Base-by-base conservation (phyloP, 2,888 invertebrate genomes). In the Diaprepes abbreviatus region DNA sequence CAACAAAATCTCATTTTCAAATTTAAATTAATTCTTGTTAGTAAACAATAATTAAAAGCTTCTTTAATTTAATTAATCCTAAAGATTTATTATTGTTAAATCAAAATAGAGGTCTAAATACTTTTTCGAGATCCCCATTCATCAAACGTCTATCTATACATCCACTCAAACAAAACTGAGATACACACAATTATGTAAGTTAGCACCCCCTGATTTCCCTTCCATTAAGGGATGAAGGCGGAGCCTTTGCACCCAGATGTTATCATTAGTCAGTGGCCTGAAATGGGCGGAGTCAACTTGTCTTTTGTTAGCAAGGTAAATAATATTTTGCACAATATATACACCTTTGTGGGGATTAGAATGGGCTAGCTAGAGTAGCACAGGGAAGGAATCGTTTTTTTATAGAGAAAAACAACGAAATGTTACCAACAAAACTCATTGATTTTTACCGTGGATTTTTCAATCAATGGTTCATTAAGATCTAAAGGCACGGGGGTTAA, bases 241-340 rank as follows among this genome's bases (percentile, higher is more conserved):
- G 79, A 73, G 78, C 78, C 58, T 68, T 73, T 67, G 73, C 75
- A 74, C 73, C 76, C 78, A 76, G 74, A 74, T 82, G 82, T 84
- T 83, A 80, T 81, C 80, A 83, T 83, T 84, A 84, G 83, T 79
- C 83, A 81, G 78, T 83, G 83, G 83, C 83, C 82, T 80, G 82
- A 80, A 81, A 77, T 77, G 83, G 84, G 85, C 76, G 84, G 83
- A 82, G 83, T 79, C 82, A 78, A 72, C 73, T 75, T 78, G 79
- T 82, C 83, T 83, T 78, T 84, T 84, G 84, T 84, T 87, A 87
- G 88, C 87, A 88, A 89, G 87, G 89, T 89, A 89, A 89, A 89
- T 89, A 89, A 89, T 89, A 89, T 89, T 89, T 88, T 88, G 88
- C 88, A 88, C 89, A 89, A 88, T 88, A 88, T 89, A 89, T 87